A percentile compares a stretch with the other conserved stretches of the same genome.
Evolutionary conservation across 2,113 vertebrate species (phyloP).

Genomic region (Coracopsis vasa): DNA sequence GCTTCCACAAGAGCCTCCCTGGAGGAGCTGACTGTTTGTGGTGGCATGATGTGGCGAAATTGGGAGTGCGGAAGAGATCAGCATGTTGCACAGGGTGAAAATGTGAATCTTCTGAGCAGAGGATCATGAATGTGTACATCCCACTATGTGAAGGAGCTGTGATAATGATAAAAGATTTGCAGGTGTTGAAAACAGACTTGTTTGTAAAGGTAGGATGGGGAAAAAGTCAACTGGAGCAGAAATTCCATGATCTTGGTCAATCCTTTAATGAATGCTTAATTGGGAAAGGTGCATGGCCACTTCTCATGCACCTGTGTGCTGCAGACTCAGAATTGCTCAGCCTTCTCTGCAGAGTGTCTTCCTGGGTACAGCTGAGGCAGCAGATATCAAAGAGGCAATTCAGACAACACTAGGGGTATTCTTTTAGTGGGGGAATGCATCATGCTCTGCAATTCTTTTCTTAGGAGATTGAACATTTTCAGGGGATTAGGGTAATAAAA

Average conservation of each 20-base stretch:
- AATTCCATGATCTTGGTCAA: background rate
- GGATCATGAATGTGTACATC: background rate
- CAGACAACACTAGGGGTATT: background rate
- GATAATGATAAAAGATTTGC: background rate
- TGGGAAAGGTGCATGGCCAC: background rate
- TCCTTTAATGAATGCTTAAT: background rate
- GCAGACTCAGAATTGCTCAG: background rate
- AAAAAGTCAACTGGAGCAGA: background rate
- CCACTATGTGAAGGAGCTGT: background rate
- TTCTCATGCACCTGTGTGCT: fast-evolving
- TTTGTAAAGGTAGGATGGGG: background rate
- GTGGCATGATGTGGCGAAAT: background rate
- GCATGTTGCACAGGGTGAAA: background rate
- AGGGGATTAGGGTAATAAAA: background rate
- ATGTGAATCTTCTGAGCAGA: background rate
- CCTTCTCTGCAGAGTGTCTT: background rate
- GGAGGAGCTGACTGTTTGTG: background rate
- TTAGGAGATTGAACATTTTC: background rate
- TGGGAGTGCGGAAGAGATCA: background rate
- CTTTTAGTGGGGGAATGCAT: background rate
- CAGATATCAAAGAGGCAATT: background rate
- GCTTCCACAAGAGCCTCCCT: background rate
- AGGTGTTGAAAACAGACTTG: background rate
- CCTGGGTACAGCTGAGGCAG: background rate
- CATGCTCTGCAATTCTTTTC: background rate